phyloP scores from a whole-genome alignment of 2,113 vertebrate species.

The Hippopotamus amphibius region DNA sequence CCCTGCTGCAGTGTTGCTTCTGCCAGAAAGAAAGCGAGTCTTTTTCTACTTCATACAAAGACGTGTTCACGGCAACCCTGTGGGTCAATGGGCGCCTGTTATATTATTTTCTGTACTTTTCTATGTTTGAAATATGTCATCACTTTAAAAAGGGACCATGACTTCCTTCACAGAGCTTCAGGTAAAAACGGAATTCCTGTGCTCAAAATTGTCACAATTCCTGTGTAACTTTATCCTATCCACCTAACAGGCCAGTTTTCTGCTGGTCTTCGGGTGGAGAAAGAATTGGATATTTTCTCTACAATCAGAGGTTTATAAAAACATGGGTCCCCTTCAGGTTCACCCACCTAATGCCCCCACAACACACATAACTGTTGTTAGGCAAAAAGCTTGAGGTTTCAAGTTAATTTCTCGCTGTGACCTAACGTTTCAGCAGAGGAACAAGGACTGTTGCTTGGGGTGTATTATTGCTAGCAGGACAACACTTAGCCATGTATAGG shows the following conservation, averaged over 20 bases:
- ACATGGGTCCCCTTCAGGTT: slow-evolving; percentile 21
- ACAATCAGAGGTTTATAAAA: neutral
- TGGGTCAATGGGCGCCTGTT: neutral
- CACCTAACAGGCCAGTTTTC: neutral
- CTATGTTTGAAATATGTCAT: slow-evolving; percentile 35
- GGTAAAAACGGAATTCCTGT: neutral
- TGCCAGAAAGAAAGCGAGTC: neutral
- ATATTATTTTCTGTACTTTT: neutral
- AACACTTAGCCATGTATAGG: neutral
- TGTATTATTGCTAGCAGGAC: slow-evolving; percentile 23
- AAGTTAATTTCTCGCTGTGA: slow-evolving; percentile 48
- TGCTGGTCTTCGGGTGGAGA: neutral
- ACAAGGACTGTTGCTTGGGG: neutral
- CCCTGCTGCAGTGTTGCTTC: accelerated
- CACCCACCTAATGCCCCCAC: neutral
- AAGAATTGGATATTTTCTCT: neutral
- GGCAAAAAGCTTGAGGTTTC: neutral
- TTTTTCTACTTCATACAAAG: neutral
- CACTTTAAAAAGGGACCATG: neutral
- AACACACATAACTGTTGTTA: neutral
- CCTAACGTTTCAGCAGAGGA: neutral
- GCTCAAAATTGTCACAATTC: neutral
- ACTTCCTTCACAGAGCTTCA: neutral
- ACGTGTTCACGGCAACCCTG: neutral
- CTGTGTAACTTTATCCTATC: neutral